These are phyloP conservation scores for Amniataba percoides DNA, from an alignment of 2,797 vertebrate species.

Conservation along the genomic window DNA sequence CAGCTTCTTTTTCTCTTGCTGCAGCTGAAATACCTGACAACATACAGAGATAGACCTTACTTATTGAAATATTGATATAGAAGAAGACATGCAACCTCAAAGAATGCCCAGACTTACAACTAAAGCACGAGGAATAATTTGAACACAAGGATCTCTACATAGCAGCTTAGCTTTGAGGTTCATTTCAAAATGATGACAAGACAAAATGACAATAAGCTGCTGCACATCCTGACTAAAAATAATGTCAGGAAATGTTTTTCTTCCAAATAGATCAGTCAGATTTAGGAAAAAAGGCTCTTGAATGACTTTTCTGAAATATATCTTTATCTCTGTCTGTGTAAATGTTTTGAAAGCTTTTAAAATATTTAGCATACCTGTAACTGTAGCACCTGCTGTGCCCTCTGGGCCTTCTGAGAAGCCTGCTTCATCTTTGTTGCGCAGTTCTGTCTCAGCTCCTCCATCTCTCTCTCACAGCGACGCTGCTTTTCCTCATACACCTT, in stretches of 20 bases:
- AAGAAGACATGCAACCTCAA: background rate
- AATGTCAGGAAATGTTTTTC: slow-evolving; percentile 5
- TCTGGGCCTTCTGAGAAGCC: slow-evolving; percentile 91
- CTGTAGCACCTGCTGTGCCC: slow-evolving; percentile 95
- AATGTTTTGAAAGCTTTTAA: slow-evolving; percentile 11
- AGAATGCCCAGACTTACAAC: background rate
- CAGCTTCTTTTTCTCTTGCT: slow-evolving; percentile 97
- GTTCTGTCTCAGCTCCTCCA: slow-evolving; percentile 91
- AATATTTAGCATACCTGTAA: slow-evolving; percentile 84
- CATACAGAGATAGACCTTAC: slow-evolving; percentile 6
- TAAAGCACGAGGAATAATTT: background rate
- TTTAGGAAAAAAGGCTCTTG: background rate
- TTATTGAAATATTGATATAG: background rate
- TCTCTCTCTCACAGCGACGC: slow-evolving; percentile 91
- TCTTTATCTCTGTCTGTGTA: background rate
- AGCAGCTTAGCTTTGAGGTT: background rate
- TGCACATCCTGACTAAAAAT: background rate
- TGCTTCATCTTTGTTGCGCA: slow-evolving; percentile 90
- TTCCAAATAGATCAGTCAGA: background rate
- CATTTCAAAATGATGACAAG: background rate
- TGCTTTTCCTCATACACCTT: slow-evolving; percentile 96
- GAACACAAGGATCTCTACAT: background rate
- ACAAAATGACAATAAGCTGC: background rate
- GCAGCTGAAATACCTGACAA: slow-evolving; percentile 92
- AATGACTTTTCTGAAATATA: background rate